A percentile compares a stretch with the other conserved stretches of the same genome.
Evolutionary conservation across 2,888 invertebrate species (phyloP).

Genomic region (Mesorhabditis belari): DNA sequence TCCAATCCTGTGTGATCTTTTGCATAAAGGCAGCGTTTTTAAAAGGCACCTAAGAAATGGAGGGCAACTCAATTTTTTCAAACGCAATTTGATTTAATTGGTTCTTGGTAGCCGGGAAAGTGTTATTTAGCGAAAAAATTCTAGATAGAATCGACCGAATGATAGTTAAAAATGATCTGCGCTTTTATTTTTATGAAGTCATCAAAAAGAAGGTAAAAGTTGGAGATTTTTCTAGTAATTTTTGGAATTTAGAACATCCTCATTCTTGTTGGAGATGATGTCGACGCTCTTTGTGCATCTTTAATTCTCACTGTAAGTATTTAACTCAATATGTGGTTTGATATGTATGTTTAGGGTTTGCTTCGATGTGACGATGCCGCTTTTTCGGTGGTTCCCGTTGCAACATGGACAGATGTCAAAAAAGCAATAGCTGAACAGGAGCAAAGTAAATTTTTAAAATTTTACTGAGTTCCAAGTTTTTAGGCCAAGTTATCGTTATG

Average conservation of each 20-base stretch:
- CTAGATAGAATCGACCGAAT: no score
- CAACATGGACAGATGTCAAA: conserved; percentile 29
- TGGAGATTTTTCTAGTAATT: neutral
- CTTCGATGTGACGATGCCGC: conserved; percentile 41
- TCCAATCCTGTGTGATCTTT: no score
- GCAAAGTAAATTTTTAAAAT: conserved; percentile 12
- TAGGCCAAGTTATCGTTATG: conserved; percentile 31
- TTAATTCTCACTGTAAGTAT: conserved; percentile 38
- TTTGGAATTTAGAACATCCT: conserved; percentile 39
- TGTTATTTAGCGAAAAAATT: no score
- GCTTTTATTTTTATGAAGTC: conserved; percentile 18
- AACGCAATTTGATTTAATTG: no score
- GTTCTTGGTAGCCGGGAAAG: no score
- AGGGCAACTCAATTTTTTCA: no score
- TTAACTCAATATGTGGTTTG: neutral
- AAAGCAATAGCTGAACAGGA: conserved; percentile 22
- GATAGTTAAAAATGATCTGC: no score
- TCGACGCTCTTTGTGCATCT: conserved; percentile 45
- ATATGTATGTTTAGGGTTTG: conserved; percentile 33
- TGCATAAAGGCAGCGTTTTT: no score
- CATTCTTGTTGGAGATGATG: conserved; percentile 39
- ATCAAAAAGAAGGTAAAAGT: conserved; percentile 12
- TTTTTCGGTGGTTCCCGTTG: conserved; percentile 32
- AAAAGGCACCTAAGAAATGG: no score
- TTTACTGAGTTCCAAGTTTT: conserved; percentile 13